Conservation (phyloP, 2,888 invertebrate genomes). For the Anodontia alba region DNA sequence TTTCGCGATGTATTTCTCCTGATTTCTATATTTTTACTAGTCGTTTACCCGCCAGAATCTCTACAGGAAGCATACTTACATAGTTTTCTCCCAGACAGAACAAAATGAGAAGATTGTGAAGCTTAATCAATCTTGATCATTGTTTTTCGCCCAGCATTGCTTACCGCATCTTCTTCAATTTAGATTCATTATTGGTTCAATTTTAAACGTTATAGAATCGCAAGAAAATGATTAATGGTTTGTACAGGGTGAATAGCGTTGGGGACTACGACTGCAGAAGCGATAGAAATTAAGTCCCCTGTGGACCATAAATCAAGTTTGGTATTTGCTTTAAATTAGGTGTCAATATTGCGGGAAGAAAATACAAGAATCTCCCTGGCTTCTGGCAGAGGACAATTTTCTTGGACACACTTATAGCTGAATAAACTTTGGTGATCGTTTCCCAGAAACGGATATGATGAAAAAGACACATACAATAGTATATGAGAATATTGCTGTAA, state of each 20-base stretch:
- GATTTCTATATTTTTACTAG: too few species aligned
- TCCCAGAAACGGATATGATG: too few species aligned
- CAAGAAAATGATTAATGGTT: conserved; percentile 31
- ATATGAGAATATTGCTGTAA: too few species aligned
- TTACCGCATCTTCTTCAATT: conserved; percentile 16
- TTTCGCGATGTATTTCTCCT: too few species aligned
- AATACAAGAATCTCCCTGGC: not conserved
- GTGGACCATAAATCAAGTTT: conserved; percentile 61
- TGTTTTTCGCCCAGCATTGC: conserved; percentile 18
- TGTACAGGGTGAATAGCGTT: conserved; percentile 48
- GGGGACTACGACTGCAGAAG: conserved; percentile 46
- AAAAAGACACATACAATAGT: too few species aligned
- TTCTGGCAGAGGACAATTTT: conserved; percentile 2
- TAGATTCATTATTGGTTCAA: conserved; percentile 56
- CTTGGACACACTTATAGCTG: not conserved
- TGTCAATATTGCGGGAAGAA: conserved; percentile 52
- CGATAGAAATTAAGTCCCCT: conserved; percentile 61
- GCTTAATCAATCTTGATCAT: conserved; percentile 10
- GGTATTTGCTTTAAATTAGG: conserved; percentile 68
- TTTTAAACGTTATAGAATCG: conserved; percentile 62
- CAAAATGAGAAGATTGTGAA: not conserved
- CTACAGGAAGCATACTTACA: conserved; percentile 1
- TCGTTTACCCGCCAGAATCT: not conserved
- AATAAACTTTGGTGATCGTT: too few species aligned
- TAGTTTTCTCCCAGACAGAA: not conserved